Evolutionary conservation across 2,888 invertebrate species (phyloP).

Genomic region (Drosophila anceps): DNA sequence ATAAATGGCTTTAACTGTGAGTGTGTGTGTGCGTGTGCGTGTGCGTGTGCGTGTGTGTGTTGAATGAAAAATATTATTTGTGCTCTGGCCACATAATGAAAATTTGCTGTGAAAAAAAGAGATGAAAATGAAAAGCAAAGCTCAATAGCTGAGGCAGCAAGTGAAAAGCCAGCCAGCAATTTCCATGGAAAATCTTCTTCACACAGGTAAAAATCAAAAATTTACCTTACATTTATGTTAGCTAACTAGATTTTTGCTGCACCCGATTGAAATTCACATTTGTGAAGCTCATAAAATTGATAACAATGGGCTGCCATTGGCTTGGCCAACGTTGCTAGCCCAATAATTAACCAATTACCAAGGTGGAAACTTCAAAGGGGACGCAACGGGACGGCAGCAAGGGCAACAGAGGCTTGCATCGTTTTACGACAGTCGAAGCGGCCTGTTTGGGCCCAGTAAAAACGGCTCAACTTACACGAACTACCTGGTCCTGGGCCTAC

Average conservation of each 20-base stretch:
- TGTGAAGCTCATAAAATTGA: not conserved
- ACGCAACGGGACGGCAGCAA: not conserved
- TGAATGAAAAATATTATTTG: constrained; percentile 41
- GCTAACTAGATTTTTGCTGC: constrained; percentile 18
- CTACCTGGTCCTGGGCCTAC: not conserved
- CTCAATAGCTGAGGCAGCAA: constrained; percentile 3
- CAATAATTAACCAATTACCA: constrained; percentile 77
- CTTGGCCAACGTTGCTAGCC: constrained; percentile 36
- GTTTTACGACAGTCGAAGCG: constrained; percentile 3
- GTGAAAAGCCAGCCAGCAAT: not conserved
- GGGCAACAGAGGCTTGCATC: not conserved
- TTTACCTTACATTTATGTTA: not conserved
- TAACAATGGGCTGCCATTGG: not conserved
- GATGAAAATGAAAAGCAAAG: constrained; percentile 12
- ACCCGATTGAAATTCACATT: constrained; percentile 13
- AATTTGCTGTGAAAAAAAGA: not conserved
- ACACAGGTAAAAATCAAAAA: constrained; percentile 1
- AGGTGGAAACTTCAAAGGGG: too few relatives aligned
- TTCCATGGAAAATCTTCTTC: not conserved
- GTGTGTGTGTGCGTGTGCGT: not conserved
- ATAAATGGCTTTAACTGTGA: constrained; percentile 23
- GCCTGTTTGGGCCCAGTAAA: not conserved
- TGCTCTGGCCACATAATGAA: constrained; percentile 9
- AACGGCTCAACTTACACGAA: constrained; percentile 23
- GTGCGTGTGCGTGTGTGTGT: not conserved